A percentile compares a stretch with the other conserved stretches of the same genome.
phyloP scores from a whole-genome alignment of 2,113 vertebrate genomes.

The Ophiodon elongatus region DNA sequence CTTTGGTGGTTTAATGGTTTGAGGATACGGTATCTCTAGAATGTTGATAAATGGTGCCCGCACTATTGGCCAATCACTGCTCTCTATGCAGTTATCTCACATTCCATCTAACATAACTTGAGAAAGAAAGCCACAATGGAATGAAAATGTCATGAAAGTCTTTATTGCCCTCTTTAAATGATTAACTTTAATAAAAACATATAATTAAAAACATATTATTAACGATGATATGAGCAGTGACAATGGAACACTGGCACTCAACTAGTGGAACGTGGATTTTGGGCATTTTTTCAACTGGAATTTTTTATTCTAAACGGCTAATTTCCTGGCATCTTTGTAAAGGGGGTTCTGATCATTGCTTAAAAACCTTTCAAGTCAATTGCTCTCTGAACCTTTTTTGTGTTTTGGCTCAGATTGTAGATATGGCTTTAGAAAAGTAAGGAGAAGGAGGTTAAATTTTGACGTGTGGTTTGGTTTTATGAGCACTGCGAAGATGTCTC shows the following conservation, averaged over 20 bases:
- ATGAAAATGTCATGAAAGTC: slow-evolving; percentile 2
- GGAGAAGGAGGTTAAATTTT: slow-evolving; percentile 41
- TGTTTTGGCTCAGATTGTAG: slow-evolving; percentile 54
- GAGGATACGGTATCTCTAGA: slow-evolving; percentile 53
- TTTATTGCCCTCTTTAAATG: neutral
- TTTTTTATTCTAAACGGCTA: neutral
- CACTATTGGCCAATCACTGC: neutral
- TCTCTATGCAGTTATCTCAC: slow-evolving; percentile 32
- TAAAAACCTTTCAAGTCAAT: neutral
- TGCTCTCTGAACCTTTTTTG: neutral
- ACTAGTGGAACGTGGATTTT: slow-evolving; percentile 18
- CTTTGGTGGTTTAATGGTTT: slow-evolving; percentile 35
- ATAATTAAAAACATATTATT: neutral
- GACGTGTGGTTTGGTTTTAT: slow-evolving; percentile 58
- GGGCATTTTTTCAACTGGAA: neutral
- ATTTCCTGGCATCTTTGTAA: slow-evolving; percentile 23
- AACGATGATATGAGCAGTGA: neutral
- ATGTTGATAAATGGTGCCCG: slow-evolving; percentile 40
- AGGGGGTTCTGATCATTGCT: neutral
- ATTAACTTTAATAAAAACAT: neutral
- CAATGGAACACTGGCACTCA: slow-evolving; percentile 13
- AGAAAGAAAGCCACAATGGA: neutral
- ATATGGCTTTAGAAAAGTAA: neutral
- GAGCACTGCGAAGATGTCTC: slow-evolving; percentile 43
- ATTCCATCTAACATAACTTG: slow-evolving; percentile 43